Evolutionary conservation across 2,113 vertebrate genomes (phyloP), one percentile per base, ranked within the genome.

Genomic region (Ploceus nigricollis): DNA sequence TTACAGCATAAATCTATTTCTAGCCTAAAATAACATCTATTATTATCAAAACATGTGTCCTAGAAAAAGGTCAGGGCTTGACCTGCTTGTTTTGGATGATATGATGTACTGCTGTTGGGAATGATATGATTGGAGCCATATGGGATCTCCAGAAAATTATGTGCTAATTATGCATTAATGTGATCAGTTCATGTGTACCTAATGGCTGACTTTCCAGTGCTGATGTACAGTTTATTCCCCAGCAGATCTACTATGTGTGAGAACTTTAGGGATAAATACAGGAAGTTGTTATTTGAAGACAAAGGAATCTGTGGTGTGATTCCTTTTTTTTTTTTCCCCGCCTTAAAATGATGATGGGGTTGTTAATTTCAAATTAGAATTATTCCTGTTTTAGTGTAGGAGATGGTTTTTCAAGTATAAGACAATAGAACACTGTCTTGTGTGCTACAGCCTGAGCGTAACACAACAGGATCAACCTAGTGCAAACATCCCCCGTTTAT

Each of bases 131-230:
- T 87, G 13, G 40, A 89, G 40, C 68, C 92, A 82, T 87, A 90
- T 88, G 84, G 91, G 78, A 85, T 82, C 75, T 89, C 75, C 76
- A 96, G 75, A 82, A 94, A 91, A 96, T 96, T 44, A 77, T 68
- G 68, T 92, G 79, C 68, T 95, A 94, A 96, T 95, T 95, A 75
- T 31, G 51, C 3, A 0, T 75, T 88, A 82, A 94, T 93, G 60
- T 48, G 68, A 96, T 93, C 71, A 48, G 82, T 80, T 94, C 63
- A 16, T 63, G 75, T 58, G 60, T 89, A 83, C 65, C 58, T 89
- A 57, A 89, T 10, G 66, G 65, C 58, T 72, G 63, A 39, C 50
- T 82, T 48, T 95, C 19, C 73, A 80, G 63, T 77, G 81, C 75
- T 94, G 64, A 72, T 60, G 21, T 80, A 69, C 70, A 61, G 63